phyloP scores from a whole-genome alignment of 2,888 invertebrate genomes.

The Epinotia brunnichana region DNA sequence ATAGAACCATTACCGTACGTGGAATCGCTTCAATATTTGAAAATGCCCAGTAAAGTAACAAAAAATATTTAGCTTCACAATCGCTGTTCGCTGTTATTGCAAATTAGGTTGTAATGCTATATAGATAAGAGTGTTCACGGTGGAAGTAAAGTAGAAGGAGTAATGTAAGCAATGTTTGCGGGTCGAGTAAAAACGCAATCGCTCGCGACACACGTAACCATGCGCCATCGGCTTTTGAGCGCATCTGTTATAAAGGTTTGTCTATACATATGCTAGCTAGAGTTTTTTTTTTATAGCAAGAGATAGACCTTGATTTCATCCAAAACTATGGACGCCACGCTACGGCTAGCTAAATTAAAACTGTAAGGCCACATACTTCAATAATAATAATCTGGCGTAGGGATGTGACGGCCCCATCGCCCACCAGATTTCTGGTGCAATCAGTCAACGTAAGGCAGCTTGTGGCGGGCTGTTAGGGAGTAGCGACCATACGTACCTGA shows the following conservation, averaged over 20 bases:
- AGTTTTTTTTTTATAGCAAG: no score
- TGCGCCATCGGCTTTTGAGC: conserved; percentile 48
- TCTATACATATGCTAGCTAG: no score
- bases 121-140: not conserved
- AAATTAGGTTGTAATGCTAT: not conserved
- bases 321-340: no score
- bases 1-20: conserved; percentile 31
- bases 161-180: conserved; percentile 11
- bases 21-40: conserved; percentile 32
- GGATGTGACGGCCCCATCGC: no score
- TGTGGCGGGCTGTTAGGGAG: no score
- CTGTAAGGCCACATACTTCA: no score
- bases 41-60: conserved; percentile 5
- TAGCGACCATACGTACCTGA: no score
- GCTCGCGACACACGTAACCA: conserved; percentile 45
- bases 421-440: no score
- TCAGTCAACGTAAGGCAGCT: no score
- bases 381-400: no score
- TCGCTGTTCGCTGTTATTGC: not conserved
- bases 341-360: no score
- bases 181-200: conserved; percentile 37
- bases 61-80: conserved; percentile 10
- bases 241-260: conserved; percentile 30
- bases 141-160: not conserved
- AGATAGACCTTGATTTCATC: no score